Conservation (phyloP, 2,797 vertebrate species). For the Epinephelus malabaricus region DNA sequence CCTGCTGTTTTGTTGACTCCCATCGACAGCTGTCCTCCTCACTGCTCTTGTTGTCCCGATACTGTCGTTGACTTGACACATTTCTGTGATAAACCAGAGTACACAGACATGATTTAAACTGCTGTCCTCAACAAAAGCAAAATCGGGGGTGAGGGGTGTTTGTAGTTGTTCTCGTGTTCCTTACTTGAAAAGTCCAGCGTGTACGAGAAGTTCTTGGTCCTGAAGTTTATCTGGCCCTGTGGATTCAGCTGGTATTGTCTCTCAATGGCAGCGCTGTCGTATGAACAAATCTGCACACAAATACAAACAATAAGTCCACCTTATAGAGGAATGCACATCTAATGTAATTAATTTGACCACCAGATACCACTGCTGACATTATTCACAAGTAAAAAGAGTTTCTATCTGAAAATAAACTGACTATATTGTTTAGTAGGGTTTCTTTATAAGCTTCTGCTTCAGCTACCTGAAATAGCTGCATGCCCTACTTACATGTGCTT, state of each 20-base stretch:
- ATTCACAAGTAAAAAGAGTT: background rate
- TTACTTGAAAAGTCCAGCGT: conserved; percentile 76
- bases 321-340: background rate
- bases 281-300: conserved; percentile 67
- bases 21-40: conserved; percentile 51
- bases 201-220: conserved; percentile 51
- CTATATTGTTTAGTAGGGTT: background rate
- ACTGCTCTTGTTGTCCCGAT: conserved; percentile 57
- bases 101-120: background rate
- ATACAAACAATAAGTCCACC: background rate
- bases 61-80: conserved; percentile 72
- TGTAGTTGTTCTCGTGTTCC: background rate
- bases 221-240: conserved; percentile 66
- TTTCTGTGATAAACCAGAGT: conserved; percentile 54
- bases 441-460: background rate
- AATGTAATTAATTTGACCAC: conserved; percentile 19
- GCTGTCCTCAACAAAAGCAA: background rate
- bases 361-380: background rate
- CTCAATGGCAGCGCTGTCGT: conserved; percentile 76
- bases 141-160: background rate
- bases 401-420: too few species aligned
- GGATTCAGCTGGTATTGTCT: conserved; percentile 71
- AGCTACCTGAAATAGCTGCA: background rate
- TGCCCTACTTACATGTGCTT: conserved; percentile 70
- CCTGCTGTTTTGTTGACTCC: conserved; percentile 55